These are phyloP conservation scores for Osmerus eperlanus DNA, from an alignment of 2,113 vertebrate genomes.

Conservation along the genomic window DNA sequence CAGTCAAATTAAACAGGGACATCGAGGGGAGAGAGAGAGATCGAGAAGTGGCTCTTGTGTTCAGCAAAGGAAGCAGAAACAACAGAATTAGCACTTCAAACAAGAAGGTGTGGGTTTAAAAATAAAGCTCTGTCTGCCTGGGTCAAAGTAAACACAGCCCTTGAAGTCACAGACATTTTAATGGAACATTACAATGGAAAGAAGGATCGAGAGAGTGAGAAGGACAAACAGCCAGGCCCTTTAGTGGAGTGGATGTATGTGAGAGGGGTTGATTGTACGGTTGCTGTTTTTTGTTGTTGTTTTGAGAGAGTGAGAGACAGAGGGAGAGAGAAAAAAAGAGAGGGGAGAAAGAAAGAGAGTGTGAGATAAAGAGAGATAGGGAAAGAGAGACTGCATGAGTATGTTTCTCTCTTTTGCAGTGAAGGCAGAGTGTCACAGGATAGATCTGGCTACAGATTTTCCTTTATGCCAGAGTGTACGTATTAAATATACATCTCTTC, in stretches of 20 bases:
- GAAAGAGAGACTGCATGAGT: no score
- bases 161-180: slow-evolving; percentile 45
- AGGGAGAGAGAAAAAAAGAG: no score
- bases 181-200: slow-evolving; percentile 54
- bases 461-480: no score
- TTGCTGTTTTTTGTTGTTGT: no score
- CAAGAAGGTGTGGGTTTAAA: slow-evolving; percentile 38
- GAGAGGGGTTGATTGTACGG: no score
- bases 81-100: slow-evolving; percentile 67
- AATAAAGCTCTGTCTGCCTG: slow-evolving; percentile 32
- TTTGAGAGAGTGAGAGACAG: no score
- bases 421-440: no score
- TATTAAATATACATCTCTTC: no score
- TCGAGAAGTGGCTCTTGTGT: slow-evolving; percentile 42
- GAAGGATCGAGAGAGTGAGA: slow-evolving; percentile 16
- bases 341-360: no score
- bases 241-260: slow-evolving; percentile 16
- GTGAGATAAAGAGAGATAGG: no score
- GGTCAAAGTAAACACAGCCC: slow-evolving; percentile 54
- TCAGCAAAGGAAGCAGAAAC: slow-evolving; percentile 57
- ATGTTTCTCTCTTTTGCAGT: no score
- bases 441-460: no score
- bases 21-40: not conserved
- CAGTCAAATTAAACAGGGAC: not conserved
- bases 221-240: slow-evolving; percentile 47